Conservation (phyloP, 1,140 invertebrate genomes). For the Drosophila nigromelanica region DNA sequence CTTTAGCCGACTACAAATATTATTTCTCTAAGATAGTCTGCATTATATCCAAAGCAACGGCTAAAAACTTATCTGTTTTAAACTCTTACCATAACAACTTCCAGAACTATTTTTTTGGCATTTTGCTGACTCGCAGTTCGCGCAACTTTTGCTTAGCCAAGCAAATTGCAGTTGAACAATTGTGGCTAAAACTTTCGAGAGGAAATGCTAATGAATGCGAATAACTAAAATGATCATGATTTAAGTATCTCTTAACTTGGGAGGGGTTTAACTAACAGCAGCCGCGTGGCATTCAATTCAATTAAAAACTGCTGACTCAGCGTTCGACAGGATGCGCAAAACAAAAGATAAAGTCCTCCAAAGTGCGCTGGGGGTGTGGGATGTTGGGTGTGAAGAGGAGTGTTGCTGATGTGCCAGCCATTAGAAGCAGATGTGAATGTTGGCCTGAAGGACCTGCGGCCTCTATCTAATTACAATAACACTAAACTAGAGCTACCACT, state of each 20-base stretch:
- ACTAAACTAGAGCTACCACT: conserved; percentile 22
- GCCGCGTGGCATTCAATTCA: conserved; percentile 68
- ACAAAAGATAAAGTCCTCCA: conserved; percentile 48
- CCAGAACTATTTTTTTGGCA: conserved; percentile 1
- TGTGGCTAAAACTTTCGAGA: conserved; percentile 39
- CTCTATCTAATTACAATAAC: conserved; percentile 69
- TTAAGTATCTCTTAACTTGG: conserved; percentile 12
- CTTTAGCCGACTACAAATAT: too few species aligned
- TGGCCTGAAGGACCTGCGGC: conserved; percentile 43
- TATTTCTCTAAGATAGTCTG: too few species aligned
- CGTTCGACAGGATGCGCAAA: conserved; percentile 49
- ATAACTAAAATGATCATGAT: conserved; percentile 62
- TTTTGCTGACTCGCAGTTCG: conserved; percentile 49
- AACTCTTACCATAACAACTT: background rate
- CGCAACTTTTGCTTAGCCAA: conserved; percentile 45
- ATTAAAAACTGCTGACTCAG: conserved; percentile 78
- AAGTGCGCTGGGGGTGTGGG: background rate
- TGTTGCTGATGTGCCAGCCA: conserved; percentile 53
- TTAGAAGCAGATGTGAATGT: conserved; percentile 39
- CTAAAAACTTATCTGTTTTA: background rate
- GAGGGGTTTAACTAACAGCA: conserved; percentile 19
- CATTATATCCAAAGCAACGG: too few species aligned
- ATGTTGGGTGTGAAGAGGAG: conserved; percentile 4
- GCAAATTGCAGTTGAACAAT: conserved; percentile 56
- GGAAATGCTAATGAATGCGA: conserved; percentile 70